Base-by-base conservation (phyloP, 2,888 invertebrate genomes). In the Philereme vetulata region DNA sequence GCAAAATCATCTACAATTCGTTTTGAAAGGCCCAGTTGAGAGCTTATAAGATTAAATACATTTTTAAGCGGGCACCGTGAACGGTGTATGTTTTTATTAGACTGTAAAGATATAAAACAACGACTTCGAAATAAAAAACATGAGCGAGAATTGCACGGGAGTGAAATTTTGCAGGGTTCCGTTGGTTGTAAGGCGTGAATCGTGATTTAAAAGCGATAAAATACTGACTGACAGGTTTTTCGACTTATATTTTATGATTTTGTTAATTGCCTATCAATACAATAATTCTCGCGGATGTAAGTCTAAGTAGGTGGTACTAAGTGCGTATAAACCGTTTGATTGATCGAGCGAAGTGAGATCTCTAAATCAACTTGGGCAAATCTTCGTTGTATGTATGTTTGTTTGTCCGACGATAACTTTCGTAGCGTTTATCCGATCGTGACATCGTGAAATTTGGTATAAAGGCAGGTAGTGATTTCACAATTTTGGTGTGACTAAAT, bases 31-130 rank as follows among this genome's bases (percentile, higher is more conserved):
- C 71, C 71, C 69, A 76, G 78, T 82, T 84, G 83, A 87, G 86
- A 86, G 87, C 82, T 82, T 81, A 81, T 82, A 21, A 21, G 80
- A 86, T 88, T 86, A 85, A 82, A 84, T 79, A 76, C 68, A 82
- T 80, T 80, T 78, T 76, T 70, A 72, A 72, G 70, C 76, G 75
- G 77, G 77, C 72, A 72, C 73, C 70, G 75, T 67, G 80, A 75
- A 77, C 75, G 74, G 76, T 82, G 80, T 79, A 71, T 81, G 81
- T 84, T 82, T 85, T 85, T 83, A 75, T 77, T 76, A 74, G 74
- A 69, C 71, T 67, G 67, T 68, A 72, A 68, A 62, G 67, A 68
- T 69, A 72, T 82, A 85, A 86, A 84, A 80, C 64, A 72, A 76
- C 75, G 72, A 72, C 72, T 74, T 76, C 73, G 70, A 72, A 56